These are phyloP conservation scores for Anadara kagoshimensis DNA, from an alignment of 1,140 invertebrate genomes.

Conservation along the genomic window DNA sequence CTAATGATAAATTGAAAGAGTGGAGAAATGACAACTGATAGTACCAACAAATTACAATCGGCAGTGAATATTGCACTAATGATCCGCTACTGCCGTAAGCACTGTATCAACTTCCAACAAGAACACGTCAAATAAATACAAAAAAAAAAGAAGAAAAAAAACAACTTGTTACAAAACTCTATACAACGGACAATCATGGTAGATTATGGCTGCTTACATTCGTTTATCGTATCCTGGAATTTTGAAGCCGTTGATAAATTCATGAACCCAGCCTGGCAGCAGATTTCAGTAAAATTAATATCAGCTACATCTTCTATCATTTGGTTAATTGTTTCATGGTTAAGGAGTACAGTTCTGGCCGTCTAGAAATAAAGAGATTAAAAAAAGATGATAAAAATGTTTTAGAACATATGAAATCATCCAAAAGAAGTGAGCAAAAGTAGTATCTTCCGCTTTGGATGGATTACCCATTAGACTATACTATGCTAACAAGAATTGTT, in stretches of 20 bases:
- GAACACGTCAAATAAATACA: no score
- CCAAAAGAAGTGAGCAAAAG: no score
- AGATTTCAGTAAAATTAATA: constrained; percentile 61
- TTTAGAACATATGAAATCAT: not conserved
- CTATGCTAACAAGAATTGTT: no score
- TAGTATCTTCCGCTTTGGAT: no score
- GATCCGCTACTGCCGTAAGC: no score
- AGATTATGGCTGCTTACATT: constrained; percentile 44
- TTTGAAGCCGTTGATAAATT: constrained; percentile 34
- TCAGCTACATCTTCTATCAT: constrained; percentile 58
- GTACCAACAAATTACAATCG: no score
- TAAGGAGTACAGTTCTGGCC: constrained; percentile 54
- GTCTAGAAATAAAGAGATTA: constrained; percentile 55
- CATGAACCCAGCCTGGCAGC: constrained; percentile 58
- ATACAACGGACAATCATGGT: not conserved
- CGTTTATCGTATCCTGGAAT: constrained; percentile 48
- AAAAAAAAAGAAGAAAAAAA: not conserved
- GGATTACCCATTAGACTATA: no score
- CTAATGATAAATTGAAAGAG: no score
- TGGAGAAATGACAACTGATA: no score
- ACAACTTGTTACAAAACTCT: not conserved
- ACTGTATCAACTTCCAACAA: no score
- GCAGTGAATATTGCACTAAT: no score
- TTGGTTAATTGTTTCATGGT: constrained; percentile 54
- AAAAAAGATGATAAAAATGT: not conserved